phyloP scores from a whole-genome alignment of 2,797 vertebrate genomes.

The Tapera naevia region DNA sequence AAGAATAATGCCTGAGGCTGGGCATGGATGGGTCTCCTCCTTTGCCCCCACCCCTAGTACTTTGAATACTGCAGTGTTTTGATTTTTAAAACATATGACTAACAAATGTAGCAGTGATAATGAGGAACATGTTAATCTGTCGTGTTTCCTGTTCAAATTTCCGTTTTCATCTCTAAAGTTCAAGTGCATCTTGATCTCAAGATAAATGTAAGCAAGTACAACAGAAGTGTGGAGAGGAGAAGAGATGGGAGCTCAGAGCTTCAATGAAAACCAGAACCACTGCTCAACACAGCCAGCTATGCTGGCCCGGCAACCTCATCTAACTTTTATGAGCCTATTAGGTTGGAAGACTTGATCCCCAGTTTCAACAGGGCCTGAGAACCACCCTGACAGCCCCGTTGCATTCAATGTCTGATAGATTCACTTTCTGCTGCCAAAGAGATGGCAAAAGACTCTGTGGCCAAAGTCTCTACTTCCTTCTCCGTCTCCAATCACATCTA shows the following conservation, averaged over 20 bases:
- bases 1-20: neutral
- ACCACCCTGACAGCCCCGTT: fast-evolving
- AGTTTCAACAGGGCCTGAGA: neutral
- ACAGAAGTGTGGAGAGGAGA: neutral
- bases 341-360: neutral
- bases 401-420: neutral
- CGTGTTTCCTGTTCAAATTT: conserved; percentile 61
- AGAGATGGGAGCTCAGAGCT: neutral
- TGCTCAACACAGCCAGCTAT: neutral
- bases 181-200: conserved; percentile 50
- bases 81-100: conserved; percentile 61
- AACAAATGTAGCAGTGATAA: conserved; percentile 49
- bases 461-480: neutral
- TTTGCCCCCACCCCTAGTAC: neutral
- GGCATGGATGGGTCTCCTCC: neutral
- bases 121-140: conserved; percentile 51
- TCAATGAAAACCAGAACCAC: neutral
- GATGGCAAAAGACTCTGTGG: neutral
- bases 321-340: neutral
- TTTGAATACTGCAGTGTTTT: conserved; percentile 26
- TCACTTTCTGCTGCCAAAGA: neutral
- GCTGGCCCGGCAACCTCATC: neutral
- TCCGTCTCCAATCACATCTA: neutral
- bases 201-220: conserved; percentile 29
- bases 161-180: conserved; percentile 51